Percentiles rank a stretch among this genome's conserved stretches.
Conservation (phyloP, 2,797 vertebrate species). For the Dendrocincla fuliginosa region DNA sequence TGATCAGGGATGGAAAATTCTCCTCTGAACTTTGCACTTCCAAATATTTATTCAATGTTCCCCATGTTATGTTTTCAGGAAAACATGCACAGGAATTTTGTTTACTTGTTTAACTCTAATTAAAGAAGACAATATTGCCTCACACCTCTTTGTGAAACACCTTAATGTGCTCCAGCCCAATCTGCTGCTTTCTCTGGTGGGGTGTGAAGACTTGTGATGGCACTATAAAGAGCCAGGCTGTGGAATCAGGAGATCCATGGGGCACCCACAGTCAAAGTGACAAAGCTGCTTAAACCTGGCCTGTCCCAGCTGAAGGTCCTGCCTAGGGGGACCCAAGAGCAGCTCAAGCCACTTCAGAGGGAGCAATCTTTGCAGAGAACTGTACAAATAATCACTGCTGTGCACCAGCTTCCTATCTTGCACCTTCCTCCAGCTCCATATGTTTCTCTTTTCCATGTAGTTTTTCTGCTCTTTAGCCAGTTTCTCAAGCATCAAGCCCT, state of each 20-base stretch:
- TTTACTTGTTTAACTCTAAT: neutral
- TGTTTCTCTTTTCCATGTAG: neutral
- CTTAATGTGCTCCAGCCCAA: neutral
- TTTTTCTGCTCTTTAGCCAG: neutral
- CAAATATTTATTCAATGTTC: neutral
- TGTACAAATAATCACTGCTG: neutral
- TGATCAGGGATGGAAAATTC: neutral
- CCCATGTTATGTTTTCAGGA: neutral
- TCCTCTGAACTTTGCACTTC: neutral
- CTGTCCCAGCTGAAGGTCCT: neutral
- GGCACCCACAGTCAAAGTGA: neutral
- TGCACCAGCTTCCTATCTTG: neutral
- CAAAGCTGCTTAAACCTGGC: neutral
- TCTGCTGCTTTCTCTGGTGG: neutral
- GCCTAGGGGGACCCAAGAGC: neutral
- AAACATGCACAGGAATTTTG: neutral
- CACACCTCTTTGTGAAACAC: neutral
- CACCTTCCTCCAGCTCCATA: slow-evolving; percentile 23
- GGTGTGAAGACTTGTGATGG: neutral
- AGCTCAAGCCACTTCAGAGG: neutral
- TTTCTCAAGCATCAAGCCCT: neutral
- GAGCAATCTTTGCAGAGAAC: neutral
- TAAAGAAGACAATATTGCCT: neutral
- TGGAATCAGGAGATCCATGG: neutral
- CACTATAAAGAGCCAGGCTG: neutral